Base-by-base conservation (phyloP, 2,888 invertebrate species). In the Catocala fraxini region DNA sequence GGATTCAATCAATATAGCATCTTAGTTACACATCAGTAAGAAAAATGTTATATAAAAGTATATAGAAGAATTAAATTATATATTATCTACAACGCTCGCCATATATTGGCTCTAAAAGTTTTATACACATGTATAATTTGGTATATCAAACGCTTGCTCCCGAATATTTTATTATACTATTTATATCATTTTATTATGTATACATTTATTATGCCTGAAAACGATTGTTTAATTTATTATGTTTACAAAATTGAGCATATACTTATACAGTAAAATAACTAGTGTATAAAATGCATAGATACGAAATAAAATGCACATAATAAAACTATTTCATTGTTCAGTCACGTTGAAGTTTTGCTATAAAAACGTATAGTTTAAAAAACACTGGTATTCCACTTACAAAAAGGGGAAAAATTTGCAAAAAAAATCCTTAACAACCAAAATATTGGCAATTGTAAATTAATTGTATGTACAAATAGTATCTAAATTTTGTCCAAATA, bases 181-280 rank as follows among this genome's bases (percentile, higher is more conserved):
- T 25, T 60, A 57, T 46, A 59, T 61, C 39, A 53, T 64, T 65
- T 70, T 69, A 78, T 67, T 71, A 78, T 59, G 52, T 61, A 54
- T 62, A 68, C 46, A 11, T 57, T 65, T 66, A 75, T 77, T 78
- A 75, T 78, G 78, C 71, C 65, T 59, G 65, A 62, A 66, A 34
- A 55, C 63, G 67, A 46, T 60, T 67, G 56, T 64, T 65, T 54
- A 57, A 60, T 69, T 63, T 69, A 70, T 74, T 71, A 69, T 71
- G 65, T 73, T 59, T 74, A 75, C 65, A 80, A 80, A 81, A 84
- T 88, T 87, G 87, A 88, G 88, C 88, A 82, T 72, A 73, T 73
- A 79, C 75, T 80, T 81, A 80, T 61, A 63, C 78, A 81, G 59
- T 82, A 77, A 78, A 75, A 74, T 78, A 81, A 82, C 82, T 80